Base-by-base conservation (phyloP, 2,888 invertebrate genomes). In the Diogma glabrata region DNA sequence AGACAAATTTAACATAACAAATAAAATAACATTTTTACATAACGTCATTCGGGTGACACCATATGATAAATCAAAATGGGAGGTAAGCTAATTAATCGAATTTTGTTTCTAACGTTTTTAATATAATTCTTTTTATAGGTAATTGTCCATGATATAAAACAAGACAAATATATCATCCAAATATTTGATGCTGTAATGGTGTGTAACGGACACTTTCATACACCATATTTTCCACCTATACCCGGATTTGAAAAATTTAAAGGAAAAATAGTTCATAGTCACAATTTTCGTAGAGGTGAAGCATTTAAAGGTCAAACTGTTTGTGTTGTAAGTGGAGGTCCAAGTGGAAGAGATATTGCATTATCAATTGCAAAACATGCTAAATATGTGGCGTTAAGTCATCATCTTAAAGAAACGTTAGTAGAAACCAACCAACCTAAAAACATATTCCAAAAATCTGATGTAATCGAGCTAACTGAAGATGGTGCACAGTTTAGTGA, bases 261-360 rank as follows among this genome's bases (percentile, higher is more conserved):
- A 64, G 79, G 79, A 65, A 58, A 52, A 20, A 63, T 65, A 49
- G 55, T 58, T 6, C 91, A 92, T 73, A 88, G 88, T 62, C 87
- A 88, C 67, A 79, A 85, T 61, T 92, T 88, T 69, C 73, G 90
- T 47, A 72, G 75, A 2, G 82, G 88, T 0, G 79, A 82, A 51
- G 19, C 20, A 14, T 43, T 81, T 66, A 33, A 74, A 81, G 63
- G 74, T 72, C 19, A 79, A 59, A 75, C 68, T 4, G 88, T 93
- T 0, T 75, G 88, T 22, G 79, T 91, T 10, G 73, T 93, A 19
- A 93, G 93, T 2, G 90, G 88, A 1, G 89, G 88, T 0, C 85
- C 90, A 19, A 92, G 92, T 1, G 94, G 92, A 47, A 74, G 84
- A 67, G 87, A 87, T 65, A 76, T 87, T 48, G 79, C 84, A 0